Evolutionary conservation across 2,113 vertebrate genomes (phyloP).

Genomic region (Telmatochromis sp.): DNA sequence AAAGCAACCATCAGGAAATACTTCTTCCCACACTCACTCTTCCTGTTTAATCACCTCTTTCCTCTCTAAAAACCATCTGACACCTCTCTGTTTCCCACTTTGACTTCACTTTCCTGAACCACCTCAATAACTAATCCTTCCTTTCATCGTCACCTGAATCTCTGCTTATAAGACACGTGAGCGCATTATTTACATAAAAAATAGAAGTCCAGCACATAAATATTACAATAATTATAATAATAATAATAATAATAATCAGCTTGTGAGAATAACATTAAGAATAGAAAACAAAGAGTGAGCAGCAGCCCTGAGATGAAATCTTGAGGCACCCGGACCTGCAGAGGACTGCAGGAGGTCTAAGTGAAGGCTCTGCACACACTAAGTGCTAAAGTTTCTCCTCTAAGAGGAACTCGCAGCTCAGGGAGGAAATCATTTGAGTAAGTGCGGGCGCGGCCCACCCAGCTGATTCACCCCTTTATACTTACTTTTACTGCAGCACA

Average conservation of each 20-base stretch:
- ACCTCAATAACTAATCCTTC: neutral
- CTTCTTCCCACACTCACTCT: neutral
- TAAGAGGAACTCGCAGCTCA: conserved; percentile 17
- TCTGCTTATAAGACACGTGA: neutral
- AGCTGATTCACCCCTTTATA: neutral
- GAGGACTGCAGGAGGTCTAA: neutral
- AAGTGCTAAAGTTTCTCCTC: conserved; percentile 29
- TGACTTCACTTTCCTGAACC: conserved; percentile 4
- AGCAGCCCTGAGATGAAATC: conserved; percentile 49
- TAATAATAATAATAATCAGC: neutral
- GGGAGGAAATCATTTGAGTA: conserved; percentile 14
- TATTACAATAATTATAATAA: neutral
- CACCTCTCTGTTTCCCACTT: neutral
- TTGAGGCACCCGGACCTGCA: neutral
- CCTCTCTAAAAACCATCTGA: neutral
- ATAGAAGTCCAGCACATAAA: conserved; percentile 50
- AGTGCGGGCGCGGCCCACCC: neutral
- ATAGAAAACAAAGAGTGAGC: conserved; percentile 22
- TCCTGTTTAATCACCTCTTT: neutral
- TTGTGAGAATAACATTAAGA: conserved; percentile 31
- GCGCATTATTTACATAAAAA: conserved; percentile 35
- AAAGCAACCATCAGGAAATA: neutral
- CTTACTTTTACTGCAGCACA: neutral
- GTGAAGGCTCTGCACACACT: neutral
- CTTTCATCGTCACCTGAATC: neutral